These are phyloP conservation scores for Venustoraphidia nigricollis DNA, from an alignment of 2,888 invertebrate genomes.

Conservation along the genomic window DNA sequence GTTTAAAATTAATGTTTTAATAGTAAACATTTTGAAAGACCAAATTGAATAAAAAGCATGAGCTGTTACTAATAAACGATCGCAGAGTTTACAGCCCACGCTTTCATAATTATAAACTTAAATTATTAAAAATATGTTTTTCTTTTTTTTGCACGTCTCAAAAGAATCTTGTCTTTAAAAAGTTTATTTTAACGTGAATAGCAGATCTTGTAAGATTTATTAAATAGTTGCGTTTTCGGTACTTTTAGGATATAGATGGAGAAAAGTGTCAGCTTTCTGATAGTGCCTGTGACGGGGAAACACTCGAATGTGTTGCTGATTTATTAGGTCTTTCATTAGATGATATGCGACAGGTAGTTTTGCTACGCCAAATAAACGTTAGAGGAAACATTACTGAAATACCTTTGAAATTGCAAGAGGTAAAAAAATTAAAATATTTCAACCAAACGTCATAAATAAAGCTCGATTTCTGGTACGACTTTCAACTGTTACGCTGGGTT, in stretches of 20 bases:
- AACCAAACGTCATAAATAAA: neutral
- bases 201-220: neutral
- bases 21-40: too few relatives aligned
- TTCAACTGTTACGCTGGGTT: too few relatives aligned
- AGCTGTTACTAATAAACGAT: too few relatives aligned
- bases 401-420: constrained; percentile 73
- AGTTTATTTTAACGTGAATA: neutral
- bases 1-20: too few relatives aligned
- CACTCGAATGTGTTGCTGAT: constrained; percentile 54
- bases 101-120: neutral
- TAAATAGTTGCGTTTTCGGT: constrained; percentile 3
- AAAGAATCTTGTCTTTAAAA: neutral
- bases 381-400: constrained; percentile 87
- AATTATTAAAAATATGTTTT: too few relatives aligned
- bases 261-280: constrained; percentile 63
- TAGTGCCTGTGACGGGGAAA: constrained; percentile 43
- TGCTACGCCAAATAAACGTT: constrained; percentile 75
- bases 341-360: constrained; percentile 58
- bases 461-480: neutral
- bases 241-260: constrained; percentile 62
- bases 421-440: constrained; percentile 19
- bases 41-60: too few relatives aligned
- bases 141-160: too few relatives aligned
- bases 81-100: too few relatives aligned
- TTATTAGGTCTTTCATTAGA: constrained; percentile 61